Conservation (phyloP, 1,140 invertebrate species). For the Polyergus mexicanus region DNA sequence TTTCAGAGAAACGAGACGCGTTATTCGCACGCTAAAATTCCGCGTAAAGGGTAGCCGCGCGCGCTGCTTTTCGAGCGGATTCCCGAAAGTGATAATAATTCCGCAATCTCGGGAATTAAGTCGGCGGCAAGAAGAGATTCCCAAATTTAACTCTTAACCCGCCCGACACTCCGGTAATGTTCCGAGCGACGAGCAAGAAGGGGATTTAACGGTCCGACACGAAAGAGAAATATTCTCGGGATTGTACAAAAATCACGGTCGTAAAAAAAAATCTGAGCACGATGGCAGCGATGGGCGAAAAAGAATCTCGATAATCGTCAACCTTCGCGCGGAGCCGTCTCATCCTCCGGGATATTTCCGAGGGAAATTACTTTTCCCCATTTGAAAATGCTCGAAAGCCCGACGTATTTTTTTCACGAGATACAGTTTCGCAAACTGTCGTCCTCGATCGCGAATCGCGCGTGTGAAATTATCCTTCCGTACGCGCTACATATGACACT, state of each 20-base stretch:
- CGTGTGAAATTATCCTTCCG: constrained; percentile 69
- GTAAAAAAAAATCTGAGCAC: background rate
- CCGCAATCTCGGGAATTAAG: constrained; percentile 19
- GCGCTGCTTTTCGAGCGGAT: background rate
- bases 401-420: constrained; percentile 13
- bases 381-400: constrained; percentile 20
- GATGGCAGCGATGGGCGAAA: background rate
- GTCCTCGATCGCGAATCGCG: constrained; percentile 62
- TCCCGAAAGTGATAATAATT: constrained; percentile 39
- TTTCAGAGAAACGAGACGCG: background rate
- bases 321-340: background rate
- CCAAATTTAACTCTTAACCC: constrained; percentile 33
- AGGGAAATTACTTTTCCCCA: constrained; percentile 57
- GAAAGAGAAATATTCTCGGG: constrained; percentile 18
- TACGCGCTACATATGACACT: constrained; percentile 16
- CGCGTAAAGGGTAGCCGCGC: no score
- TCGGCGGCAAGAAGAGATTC: constrained; percentile 2
- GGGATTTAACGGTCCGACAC: constrained; percentile 21
- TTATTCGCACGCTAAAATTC: constrained; percentile 16
- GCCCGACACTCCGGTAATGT: background rate
- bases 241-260: constrained; percentile 28
- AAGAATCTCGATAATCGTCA: constrained; percentile 42
- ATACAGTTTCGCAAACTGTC: constrained; percentile 63
- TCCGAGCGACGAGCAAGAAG: background rate
- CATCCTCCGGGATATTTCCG: constrained; percentile 20